Evolutionary conservation across 2,113 vertebrate species (phyloP), one percentile per base, ranked within the genome.

Genomic region (Pampusana beccarii): DNA sequence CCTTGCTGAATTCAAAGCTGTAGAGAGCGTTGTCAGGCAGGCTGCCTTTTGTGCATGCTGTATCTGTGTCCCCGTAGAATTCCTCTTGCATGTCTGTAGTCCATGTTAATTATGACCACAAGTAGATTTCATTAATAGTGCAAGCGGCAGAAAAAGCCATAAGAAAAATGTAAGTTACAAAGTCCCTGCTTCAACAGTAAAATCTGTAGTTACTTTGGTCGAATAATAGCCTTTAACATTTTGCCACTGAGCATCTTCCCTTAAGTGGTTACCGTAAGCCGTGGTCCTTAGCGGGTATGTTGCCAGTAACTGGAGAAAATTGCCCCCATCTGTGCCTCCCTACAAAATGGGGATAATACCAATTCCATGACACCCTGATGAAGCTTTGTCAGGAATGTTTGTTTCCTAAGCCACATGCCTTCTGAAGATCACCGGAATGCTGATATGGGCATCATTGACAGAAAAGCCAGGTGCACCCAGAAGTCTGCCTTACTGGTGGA

Each of bases 401-500:
- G 18, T 88, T 53, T 53, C 56, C 26, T 69, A 67, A 40, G 26
- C 36, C 31, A 25, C 21, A 18, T 57, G 16, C 1, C 0, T 60
- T 61, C 16, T 79, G n/a, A 87, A 38, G 50, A 6, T 61, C 34
- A 51, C 23, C 31, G 24, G 34, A 61, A 42, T 36, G 28, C 58
- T 38, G 34, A 23, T 31, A n/a, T 1, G 2, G 13, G 44, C 2
- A 0, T 58, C 25, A 61, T 65, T 23, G 10, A n/a, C 40, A 61
- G 51, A 25, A 53, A n/a, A 65, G 16, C 26, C 16, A 12, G 19
- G 11, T 36, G 51, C 15, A 11, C 3, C 2, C n/a, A 16, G 58
- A 26, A 48, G 23, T 50, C 44, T 44, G 2, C 3, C 18, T 48
- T 77, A 18, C 31, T n/a, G 50, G 5, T 36, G 53, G 26, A 13